phyloP scores from a whole-genome alignment of 1,140 invertebrate species.

The Heliconius nattereri region DNA sequence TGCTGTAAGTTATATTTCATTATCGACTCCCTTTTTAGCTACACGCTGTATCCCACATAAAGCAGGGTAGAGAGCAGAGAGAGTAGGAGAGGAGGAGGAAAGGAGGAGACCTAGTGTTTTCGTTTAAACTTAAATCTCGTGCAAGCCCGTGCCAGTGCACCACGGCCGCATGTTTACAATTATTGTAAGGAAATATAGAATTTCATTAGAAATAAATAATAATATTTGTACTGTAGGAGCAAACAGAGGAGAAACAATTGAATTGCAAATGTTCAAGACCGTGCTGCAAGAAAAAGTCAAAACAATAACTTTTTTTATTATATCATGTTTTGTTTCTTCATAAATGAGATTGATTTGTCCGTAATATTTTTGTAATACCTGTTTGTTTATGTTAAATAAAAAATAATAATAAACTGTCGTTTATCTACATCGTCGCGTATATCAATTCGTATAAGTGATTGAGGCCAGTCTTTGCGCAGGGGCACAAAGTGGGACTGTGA shows the following conservation, averaged over 20 bases:
- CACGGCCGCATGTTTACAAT: too few relatives aligned
- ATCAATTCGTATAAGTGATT: too few relatives aligned
- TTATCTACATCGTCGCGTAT: too few relatives aligned
- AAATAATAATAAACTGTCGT: background rate
- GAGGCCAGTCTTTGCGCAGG: too few relatives aligned
- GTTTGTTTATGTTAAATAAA: background rate
- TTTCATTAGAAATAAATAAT: background rate
- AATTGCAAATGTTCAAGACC: conserved; percentile 28
- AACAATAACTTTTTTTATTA: background rate
- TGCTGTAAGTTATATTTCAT: conserved; percentile 34
- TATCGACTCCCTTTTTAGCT: background rate
- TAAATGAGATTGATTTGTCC: background rate
- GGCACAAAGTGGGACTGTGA: too few relatives aligned
- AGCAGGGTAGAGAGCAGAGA: too few relatives aligned
- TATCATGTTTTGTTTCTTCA: background rate
- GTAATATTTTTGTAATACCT: background rate
- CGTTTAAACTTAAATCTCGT: too few relatives aligned
- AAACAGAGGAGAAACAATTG: background rate
- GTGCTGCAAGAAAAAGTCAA: conserved; percentile 19
- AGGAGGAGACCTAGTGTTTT: too few relatives aligned
- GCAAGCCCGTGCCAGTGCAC: too few relatives aligned
- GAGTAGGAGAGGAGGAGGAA: too few relatives aligned
- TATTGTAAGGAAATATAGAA: too few relatives aligned
- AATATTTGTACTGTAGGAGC: conserved; percentile 9
- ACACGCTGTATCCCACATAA: too few relatives aligned